Evolutionary conservation across 1,140 invertebrate genomes (phyloP).

Genomic region (Diuraphis noxia): DNA sequence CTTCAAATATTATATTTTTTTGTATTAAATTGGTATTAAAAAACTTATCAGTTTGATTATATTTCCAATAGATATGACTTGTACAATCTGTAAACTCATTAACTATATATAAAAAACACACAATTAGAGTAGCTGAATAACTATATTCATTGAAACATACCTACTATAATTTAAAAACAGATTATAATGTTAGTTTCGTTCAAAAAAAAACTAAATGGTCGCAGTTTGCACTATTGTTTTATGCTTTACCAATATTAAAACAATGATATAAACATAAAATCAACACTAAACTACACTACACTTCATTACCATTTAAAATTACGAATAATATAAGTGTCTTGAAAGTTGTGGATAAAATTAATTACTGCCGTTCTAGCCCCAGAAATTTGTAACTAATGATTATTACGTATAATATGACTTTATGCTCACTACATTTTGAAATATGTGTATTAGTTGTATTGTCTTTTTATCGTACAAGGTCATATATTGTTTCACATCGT

Average conservation of each 20-base stretch:
- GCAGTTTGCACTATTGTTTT: not conserved
- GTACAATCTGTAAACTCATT: not conserved
- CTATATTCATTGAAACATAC: not conserved
- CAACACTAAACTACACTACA: not conserved
- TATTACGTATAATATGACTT: not conserved
- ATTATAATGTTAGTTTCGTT: not conserved
- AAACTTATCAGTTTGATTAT: not conserved
- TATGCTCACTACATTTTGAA: not conserved
- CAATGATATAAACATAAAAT: not conserved
- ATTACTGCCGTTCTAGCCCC: not conserved
- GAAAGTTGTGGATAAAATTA: not conserved
- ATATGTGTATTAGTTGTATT: not conserved
- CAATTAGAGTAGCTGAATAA: not conserved
- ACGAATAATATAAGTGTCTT: not conserved
- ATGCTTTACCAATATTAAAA: not conserved
- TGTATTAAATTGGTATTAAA: not conserved
- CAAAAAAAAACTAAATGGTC: not conserved
- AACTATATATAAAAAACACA: not conserved
- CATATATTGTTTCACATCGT: not conserved
- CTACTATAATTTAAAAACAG: not conserved
- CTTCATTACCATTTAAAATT: not conserved
- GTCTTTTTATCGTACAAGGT: not conserved
- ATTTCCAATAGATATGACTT: not conserved
- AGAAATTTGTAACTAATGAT: not conserved
- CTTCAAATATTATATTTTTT: not conserved